phyloP scores from a whole-genome alignment of 2,797 vertebrate species.

The Pseudochirops cupreus region DNA sequence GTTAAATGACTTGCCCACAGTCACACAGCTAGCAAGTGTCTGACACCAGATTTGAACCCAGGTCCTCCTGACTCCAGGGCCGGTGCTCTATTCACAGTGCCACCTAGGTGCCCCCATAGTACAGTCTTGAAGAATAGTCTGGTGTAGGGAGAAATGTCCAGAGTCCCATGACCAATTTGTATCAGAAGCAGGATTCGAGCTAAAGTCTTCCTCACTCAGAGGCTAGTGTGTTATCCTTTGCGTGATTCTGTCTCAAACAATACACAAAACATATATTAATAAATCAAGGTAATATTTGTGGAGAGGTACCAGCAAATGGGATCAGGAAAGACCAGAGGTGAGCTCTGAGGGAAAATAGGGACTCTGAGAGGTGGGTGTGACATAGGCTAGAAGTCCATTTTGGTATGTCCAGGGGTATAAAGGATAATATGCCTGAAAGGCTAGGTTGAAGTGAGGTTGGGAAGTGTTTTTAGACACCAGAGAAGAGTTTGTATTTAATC shows the following conservation, averaged over 20 bases:
- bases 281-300: not conserved
- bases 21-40: too few species aligned
- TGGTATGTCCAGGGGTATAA: not conserved
- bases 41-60: too few species aligned
- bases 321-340: not conserved
- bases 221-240: not conserved
- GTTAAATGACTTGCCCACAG: too few species aligned
- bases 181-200: not conserved
- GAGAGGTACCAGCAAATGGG: not conserved
- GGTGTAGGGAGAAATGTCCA: not conserved
- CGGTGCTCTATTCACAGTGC: too few species aligned
- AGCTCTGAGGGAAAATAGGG: not conserved
- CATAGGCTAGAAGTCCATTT: not conserved
- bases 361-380: not conserved
- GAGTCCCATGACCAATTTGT: not conserved
- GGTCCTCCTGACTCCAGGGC: too few species aligned
- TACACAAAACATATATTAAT: not conserved
- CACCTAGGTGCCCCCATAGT: not conserved
- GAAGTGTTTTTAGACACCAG: not conserved
- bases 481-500: not conserved
- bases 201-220: not conserved
- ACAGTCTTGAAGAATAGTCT: not conserved
- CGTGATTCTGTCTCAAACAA: not conserved
- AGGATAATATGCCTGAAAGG: not conserved
- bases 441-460: not conserved